These are phyloP conservation scores for Halichoerus grypus DNA, from an alignment of 2,113 vertebrate genomes.

Conservation along the genomic window DNA sequence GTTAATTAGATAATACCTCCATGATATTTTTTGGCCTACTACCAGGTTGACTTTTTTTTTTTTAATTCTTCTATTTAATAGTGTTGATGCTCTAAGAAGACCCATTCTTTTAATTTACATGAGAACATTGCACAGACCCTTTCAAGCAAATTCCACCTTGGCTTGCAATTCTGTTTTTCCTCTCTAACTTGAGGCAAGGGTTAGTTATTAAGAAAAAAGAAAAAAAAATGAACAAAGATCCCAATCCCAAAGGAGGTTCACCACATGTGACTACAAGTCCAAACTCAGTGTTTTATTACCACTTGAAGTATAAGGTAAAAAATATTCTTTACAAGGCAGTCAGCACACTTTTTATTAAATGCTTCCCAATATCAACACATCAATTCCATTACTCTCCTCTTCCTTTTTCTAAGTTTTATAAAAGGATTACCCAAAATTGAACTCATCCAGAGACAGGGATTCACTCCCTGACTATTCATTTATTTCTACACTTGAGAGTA, in stretches of 20 bases:
- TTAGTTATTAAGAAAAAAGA: not conserved
- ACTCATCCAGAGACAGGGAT: not conserved
- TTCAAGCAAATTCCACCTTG: not conserved
- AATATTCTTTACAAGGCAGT: not conserved
- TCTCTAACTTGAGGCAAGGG: not conserved
- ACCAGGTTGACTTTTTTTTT: not conserved
- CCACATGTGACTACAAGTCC: not conserved
- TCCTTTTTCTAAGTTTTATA: not conserved
- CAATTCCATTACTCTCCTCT: not conserved
- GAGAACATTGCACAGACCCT: not conserved
- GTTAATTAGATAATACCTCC: not conserved
- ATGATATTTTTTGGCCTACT: not conserved
- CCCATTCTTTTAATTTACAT: not conserved
- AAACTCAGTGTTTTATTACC: not conserved
- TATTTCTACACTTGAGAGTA: not conserved
- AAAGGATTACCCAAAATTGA: not conserved
- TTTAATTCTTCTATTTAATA: slow-evolving; percentile 14
- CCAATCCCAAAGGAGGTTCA: not conserved
- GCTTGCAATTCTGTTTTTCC: not conserved
- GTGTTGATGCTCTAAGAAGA: not conserved
- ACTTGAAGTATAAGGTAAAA: not conserved
- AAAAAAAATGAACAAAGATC: not conserved
- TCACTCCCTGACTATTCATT: not conserved
- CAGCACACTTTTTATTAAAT: not conserved
- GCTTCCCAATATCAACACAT: not conserved